These are phyloP conservation scores for Strix occidentalis DNA, from an alignment of 2,797 vertebrate genomes.

Conservation along the genomic window DNA sequence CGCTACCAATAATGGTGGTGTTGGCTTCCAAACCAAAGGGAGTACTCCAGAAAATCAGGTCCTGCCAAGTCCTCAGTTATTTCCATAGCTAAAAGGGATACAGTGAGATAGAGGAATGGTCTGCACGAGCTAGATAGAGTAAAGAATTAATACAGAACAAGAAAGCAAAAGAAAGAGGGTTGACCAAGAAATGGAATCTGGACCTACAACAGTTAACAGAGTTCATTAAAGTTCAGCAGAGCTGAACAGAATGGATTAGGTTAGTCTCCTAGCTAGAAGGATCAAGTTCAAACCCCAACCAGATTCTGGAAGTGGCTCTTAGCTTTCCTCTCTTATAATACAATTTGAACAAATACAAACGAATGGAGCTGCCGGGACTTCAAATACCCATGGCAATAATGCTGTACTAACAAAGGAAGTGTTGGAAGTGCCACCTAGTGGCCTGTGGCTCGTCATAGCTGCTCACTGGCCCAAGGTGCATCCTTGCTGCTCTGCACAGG, in stretches of 20 bases:
- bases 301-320: background rate
- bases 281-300: background rate
- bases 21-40: background rate
- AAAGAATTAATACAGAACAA: constrained; percentile 25
- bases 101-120: background rate
- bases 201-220: background rate
- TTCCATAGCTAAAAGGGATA: constrained; percentile 23
- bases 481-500: background rate
- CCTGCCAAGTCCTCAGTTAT: constrained; percentile 1
- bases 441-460: background rate
- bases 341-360: background rate
- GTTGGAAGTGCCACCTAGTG: background rate
- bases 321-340: background rate
- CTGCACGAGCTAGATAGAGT: background rate
- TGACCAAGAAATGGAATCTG: background rate
- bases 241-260: background rate
- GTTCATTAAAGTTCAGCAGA: background rate
- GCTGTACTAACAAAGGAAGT: background rate
- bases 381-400: background rate
- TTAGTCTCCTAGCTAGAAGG: background rate
- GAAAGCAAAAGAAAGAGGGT: constrained; percentile 15
- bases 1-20: background rate
- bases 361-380: background rate
- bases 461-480: background rate
- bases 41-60: background rate